Evolutionary conservation across 92 coral and sea anemone species (phyloP), one percentile per base, ranked within the genome.

Genomic region (Siderastrea siderea): DNA sequence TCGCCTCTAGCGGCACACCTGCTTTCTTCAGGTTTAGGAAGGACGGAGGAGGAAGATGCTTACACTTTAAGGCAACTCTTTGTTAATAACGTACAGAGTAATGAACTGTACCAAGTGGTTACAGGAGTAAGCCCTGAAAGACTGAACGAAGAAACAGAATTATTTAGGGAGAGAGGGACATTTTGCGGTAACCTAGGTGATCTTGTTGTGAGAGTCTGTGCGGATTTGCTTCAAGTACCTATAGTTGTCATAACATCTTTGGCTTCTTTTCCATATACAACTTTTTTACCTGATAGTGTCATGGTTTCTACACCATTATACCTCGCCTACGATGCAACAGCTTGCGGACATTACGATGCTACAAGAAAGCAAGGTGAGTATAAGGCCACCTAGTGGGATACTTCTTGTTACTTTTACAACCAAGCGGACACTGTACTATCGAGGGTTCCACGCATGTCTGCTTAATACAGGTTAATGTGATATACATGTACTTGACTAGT

Each of bases 21-120:
- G 6, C 3, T 6, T 13, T 4, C 17, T 1, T 2, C 68, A 2
- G 88, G 84, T 6, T 67, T 76, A 11, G 54, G 75, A 7, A 81
- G 8, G 7, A 2, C 45, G 16, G 44, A 54, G 44, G 70, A 86
- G 11, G 75, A 81, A 46, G 85, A 89, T 17, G 84, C 88, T 6
- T 76, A 43, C 72, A 75, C 13, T 0, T 66, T 91, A 16, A 83
- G 94, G 13, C 88, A 91, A 65, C 59, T 64, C 7, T 91, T 91
- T 78, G 83, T 87, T 7, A 57, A 87, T 14, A 12, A 67, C 2
- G 78, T 87, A 0, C 81, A 80, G 44, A 17, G 53, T 5, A 72
- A 72, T 49, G 86, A 87, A 57, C 3, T n/a, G 5, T 80, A 88
- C 74, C 87, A 49, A 16, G 5, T 12, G 61, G 45, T 74, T 1